Base-by-base conservation (phyloP, 2,113 vertebrate species). In the Verasper variegatus region DNA sequence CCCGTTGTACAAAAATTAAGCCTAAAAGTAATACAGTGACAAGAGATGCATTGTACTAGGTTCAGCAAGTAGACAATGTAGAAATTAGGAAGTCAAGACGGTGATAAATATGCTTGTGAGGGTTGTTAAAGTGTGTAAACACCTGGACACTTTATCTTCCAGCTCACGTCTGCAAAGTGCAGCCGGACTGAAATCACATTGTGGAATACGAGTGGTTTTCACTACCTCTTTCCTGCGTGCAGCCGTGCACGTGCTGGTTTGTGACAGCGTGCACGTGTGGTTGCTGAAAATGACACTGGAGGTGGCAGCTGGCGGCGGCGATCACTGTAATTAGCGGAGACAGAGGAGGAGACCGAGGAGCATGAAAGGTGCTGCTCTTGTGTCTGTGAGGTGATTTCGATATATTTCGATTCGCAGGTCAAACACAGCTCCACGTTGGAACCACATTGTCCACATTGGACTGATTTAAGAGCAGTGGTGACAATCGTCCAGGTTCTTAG, bases 291-390 rank as follows among this genome's bases (percentile, higher is more conserved):
- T 20, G 49, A 20, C 49, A 51, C 18, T 20, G 49, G 49, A 7
- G 45, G 12, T 14, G 14, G 45, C 45, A 47, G 49, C 49, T 62
- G 64, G 37, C 47, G 54, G 23, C 6, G 51, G 45, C 12, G 5
- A 69, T 67, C 37, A n/a, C 67, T 63, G 55, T 80, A 74, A 74
- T 81, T 21, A 61, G 54, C 51, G 11, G 59, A 76, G 67, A 82
- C 72, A 59, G 45, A 81, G 64, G 51, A 76, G 51, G 59, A 76
- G 67, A 82, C 69, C 47, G 37, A 81, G 64, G 51, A 76, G 71
- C 4, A 8, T 4, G 72, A 54, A 15, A 54, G 51, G 20, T n/a
- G 51, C 20, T 21, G 18, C 14, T 54, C 51, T 9, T 10, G 51
- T 75, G 56, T 72, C 55, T 62, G 18, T 7, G 27, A 23, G 55